These are phyloP conservation scores for Drosophila kambysellisi DNA, from an alignment of 2,888 invertebrate genomes.

Conservation along the genomic window DNA sequence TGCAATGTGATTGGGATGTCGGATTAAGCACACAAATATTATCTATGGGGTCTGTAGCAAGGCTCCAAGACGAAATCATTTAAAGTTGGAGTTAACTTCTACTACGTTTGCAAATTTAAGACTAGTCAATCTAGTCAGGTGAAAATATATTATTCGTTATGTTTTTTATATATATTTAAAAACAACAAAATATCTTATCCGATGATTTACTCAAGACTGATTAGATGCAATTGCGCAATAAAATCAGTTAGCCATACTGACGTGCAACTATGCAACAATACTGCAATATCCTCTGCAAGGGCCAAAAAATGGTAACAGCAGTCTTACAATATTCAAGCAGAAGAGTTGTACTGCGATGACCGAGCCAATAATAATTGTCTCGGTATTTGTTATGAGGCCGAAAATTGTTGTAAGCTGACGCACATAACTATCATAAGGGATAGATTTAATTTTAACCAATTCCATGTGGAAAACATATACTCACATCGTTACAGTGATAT, in stretches of 20 bases:
- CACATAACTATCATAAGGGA: conserved; percentile 71
- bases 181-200: neutral
- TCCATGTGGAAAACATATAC: neutral
- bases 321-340: conserved; percentile 77
- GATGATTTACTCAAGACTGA: neutral
- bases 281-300: neutral
- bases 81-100: neutral
- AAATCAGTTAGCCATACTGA: neutral
- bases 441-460: neutral
- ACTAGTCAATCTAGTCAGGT: too few species aligned
- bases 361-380: conserved; percentile 76
- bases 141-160: too few species aligned
- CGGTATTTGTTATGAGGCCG: conserved; percentile 77
- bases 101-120: neutral
- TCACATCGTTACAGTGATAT: conserved; percentile 63
- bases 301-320: too few species aligned
- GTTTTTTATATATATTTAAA: too few species aligned
- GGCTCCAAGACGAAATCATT: neutral
- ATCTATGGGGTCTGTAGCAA: neutral
- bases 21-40: neutral
- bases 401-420: conserved; percentile 63
- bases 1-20: neutral
- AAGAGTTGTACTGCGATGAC: conserved; percentile 81
- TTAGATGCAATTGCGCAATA: neutral
- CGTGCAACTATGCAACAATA: neutral